Evolutionary conservation across 1,140 invertebrate genomes (phyloP).

Genomic region (Belonocnema kinseyi): DNA sequence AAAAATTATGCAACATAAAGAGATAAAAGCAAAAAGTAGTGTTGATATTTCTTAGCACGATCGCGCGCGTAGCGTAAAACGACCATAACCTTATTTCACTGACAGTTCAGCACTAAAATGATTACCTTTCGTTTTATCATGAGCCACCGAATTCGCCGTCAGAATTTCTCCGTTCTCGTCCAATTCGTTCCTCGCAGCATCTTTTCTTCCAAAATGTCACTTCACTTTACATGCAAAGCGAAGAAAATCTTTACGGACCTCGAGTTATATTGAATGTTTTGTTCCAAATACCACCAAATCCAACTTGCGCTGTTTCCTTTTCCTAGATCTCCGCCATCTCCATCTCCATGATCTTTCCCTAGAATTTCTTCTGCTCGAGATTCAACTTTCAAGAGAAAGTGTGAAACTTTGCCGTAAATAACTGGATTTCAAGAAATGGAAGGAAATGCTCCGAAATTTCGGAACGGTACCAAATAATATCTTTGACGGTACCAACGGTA

Average conservation of each 20-base stretch:
- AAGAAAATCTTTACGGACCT: neutral
- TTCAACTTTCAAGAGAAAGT: neutral
- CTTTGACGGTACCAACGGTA: too few relatives aligned
- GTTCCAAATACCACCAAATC: too few relatives aligned
- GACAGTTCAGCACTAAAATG: neutral
- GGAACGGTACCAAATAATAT: too few relatives aligned
- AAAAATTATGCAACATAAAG: neutral
- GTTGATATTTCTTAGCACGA: too few relatives aligned
- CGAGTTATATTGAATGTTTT: too few relatives aligned
- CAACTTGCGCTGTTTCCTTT: too few relatives aligned
- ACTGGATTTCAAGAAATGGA: too few relatives aligned
- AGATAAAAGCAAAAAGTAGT: neutral
- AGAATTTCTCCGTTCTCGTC: neutral
- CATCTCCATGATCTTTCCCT: too few relatives aligned
- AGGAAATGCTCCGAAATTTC: too few relatives aligned
- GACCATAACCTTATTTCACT: constrained; percentile 15
- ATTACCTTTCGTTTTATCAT: neutral
- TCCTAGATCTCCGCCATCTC: too few relatives aligned
- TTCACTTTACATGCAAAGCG: neutral
- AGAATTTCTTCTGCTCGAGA: neutral
- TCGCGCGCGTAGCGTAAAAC: too few relatives aligned
- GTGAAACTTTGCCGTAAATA: too few relatives aligned
- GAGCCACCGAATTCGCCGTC: neutral
- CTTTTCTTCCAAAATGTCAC: neutral
- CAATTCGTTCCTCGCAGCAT: neutral